Evolutionary conservation across 2,113 vertebrate genomes (phyloP).

Genomic region (Rutilus rutilus): DNA sequence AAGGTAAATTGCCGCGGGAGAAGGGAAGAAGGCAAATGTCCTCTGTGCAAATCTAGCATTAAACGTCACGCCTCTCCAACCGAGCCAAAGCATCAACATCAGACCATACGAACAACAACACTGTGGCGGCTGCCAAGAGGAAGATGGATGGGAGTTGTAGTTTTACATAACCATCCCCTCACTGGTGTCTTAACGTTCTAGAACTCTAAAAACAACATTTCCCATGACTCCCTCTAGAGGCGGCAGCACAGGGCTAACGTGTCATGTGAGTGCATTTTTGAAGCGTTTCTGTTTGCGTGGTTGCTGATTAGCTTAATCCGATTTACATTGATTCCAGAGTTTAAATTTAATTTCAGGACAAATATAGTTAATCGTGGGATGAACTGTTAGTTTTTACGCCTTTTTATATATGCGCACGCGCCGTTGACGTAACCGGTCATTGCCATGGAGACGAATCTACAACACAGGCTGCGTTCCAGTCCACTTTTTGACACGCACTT

Average conservation of each 20-base stretch:
- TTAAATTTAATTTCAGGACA: neutral
- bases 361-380: neutral
- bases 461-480: too few species aligned
- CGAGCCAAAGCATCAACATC: slow-evolving; percentile 41
- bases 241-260: neutral
- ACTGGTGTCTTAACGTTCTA: too few species aligned
- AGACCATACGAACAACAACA: neutral
- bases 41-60: neutral
- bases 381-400: neutral
- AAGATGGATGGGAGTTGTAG: slow-evolving; percentile 30
- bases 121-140: neutral
- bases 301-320: neutral
- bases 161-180: neutral
- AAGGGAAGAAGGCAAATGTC: neutral
- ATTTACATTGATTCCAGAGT: neutral
- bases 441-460: slow-evolving; percentile 14
- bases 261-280: neutral
- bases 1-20: neutral
- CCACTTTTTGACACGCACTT: too few species aligned
- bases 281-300: neutral
- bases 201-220: slow-evolving; percentile 25
- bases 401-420: neutral
- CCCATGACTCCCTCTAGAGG: slow-evolving; percentile 1
- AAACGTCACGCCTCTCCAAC: neutral
- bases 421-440: neutral